Evolutionary conservation across 1,140 invertebrate species (phyloP), one percentile per base, ranked within the genome.

Genomic region (Periplaneta americana): DNA sequence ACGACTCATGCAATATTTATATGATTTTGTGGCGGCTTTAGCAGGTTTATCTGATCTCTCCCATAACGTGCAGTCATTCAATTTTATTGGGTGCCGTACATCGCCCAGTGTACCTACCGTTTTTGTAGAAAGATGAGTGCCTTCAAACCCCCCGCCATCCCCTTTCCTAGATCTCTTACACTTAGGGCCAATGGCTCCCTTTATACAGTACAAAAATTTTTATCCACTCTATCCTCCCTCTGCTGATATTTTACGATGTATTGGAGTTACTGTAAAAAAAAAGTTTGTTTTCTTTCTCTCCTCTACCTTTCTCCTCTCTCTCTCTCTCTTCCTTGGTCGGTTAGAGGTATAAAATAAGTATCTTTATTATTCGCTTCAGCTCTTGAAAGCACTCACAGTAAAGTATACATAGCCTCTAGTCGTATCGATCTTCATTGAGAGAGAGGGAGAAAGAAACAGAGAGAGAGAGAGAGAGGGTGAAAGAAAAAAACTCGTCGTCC

Each of bases 341-440:
- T 34, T 28, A 31, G 17, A 76, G 75, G 28, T 35, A 76, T 76
- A 76, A 76, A 35, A 32, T n/a, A 34, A 9, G 33, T 35, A 34
- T 33, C 34, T 78, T 78, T 78, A 78, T 36, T 78, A 36, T 36
- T 31, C 76, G 75, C 75, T n/a, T 34, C 2, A 75, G 31, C 32
- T 75, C 34, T 18, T 32, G 22, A 33, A 80, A 80, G 37, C 79
- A 80, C 37, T 80, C 48, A 80, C 79, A 39, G 79, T 35, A 80
- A 80, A 80, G 48, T 57, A 66, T 80, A 80, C 48, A 57, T 36
- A 22, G 36, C 79, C 31, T 9, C 32, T 74, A 3, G 48, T 35
- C 18, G 34, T 80, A 80, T 80, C 39, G 79, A 80, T 80, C 79
- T 36, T 22, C 34, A 74, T 15, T 80, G 34, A 39, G 35, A 11